Conservation (phyloP, 2,888 invertebrate genomes). For the Proisotoma minuta region DNA sequence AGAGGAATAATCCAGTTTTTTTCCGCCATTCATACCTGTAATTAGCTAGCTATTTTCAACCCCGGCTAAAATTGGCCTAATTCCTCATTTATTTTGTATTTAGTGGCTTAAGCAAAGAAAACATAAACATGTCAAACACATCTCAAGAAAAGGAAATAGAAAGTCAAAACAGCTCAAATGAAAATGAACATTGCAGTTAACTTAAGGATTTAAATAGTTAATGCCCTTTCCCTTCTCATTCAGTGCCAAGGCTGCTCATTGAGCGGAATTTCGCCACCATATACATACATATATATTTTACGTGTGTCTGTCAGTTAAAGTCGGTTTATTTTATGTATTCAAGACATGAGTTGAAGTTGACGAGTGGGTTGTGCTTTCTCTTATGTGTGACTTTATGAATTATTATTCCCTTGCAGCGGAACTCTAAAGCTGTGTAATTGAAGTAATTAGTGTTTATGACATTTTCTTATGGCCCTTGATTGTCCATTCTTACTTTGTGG, state of each 20-base stretch:
- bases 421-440: conserved; percentile 13
- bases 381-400: conserved; percentile 2
- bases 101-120: neutral
- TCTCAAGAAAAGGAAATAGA: conserved; percentile 5
- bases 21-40: neutral
- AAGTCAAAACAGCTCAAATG: neutral
- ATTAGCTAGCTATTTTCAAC: neutral
- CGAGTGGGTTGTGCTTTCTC: no score
- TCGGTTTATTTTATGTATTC: no score
- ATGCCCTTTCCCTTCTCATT: no score
- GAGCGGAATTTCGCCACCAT: no score
- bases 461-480: no score
- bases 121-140: conserved; percentile 1
- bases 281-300: neutral
- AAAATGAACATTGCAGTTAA: neutral
- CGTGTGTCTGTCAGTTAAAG: no score
- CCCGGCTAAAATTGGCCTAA: neutral
- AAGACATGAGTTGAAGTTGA: no score
- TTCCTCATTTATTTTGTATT: neutral
- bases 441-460: conserved; percentile 12
- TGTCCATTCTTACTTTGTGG: no score
- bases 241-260: no score
- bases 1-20: neutral
- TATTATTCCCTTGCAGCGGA: conserved; percentile 6
- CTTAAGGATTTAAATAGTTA: conserved; percentile 2